These are phyloP conservation scores for Neotoma lepida DNA, from an alignment of 2,113 vertebrate genomes.

Conservation along the genomic window DNA sequence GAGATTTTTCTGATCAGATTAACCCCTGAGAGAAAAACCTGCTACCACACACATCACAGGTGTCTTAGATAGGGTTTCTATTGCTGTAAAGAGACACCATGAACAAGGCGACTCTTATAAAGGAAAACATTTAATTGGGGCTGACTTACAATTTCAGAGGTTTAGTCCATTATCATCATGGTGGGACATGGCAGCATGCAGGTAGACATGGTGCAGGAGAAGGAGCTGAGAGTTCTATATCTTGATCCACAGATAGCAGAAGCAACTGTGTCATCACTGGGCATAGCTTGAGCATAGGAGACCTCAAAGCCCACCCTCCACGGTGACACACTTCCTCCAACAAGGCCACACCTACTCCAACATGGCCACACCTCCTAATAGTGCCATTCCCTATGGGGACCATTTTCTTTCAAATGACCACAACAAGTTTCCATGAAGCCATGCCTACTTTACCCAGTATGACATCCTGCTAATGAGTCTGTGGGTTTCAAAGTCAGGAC, in stretches of 20 bases:
- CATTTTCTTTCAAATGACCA: neutral
- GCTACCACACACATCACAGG: neutral
- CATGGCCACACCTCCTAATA: neutral
- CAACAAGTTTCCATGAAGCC: neutral
- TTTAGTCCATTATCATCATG: neutral
- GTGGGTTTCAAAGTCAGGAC: neutral
- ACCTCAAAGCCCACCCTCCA: neutral
- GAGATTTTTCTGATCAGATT: neutral
- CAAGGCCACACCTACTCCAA: neutral
- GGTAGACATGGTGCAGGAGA: neutral
- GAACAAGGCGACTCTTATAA: neutral
- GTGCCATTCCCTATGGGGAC: neutral
- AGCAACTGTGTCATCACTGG: neutral
- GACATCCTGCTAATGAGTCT: neutral
- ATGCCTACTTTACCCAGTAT: neutral
- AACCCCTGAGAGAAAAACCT: conserved; percentile 18
- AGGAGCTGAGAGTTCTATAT: neutral
- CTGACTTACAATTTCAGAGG: neutral
- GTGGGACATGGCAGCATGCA: neutral
- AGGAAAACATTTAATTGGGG: neutral
- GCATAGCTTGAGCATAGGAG: neutral
- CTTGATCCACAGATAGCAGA: neutral
- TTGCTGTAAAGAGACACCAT: neutral
- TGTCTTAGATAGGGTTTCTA: neutral
- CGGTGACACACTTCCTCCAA: neutral